phyloP scores from a whole-genome alignment of 2,113 vertebrate genomes.

The Numida meleagris region DNA sequence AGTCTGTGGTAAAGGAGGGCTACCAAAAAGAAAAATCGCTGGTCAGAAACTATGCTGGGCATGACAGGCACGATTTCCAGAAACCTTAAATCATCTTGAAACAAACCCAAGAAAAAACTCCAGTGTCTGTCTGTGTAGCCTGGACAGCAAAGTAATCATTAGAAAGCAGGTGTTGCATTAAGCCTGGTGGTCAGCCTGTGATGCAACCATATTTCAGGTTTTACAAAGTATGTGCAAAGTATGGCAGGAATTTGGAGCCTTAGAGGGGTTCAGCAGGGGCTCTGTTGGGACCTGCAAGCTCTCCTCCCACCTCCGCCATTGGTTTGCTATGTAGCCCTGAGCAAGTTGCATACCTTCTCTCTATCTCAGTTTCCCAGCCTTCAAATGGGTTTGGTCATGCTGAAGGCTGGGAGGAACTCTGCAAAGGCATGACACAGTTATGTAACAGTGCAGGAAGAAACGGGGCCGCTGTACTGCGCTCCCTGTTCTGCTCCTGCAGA shows the following conservation, averaged over 20 bases:
- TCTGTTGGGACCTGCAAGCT: slow-evolving; percentile 25
- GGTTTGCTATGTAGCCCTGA: slow-evolving; percentile 13
- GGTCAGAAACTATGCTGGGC: background rate
- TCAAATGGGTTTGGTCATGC: background rate
- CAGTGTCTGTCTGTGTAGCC: background rate
- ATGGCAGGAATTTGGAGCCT: slow-evolving; percentile 49
- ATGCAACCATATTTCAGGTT: slow-evolving; percentile 35
- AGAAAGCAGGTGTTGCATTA: background rate
- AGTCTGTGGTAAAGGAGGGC: slow-evolving; percentile 35
- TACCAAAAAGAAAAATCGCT: slow-evolving; percentile 25
- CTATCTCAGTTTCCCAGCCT: background rate
- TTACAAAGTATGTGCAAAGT: background rate
- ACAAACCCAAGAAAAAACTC: background rate
- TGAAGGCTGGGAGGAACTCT: background rate
- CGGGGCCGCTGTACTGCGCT: background rate
- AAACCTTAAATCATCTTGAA: background rate
- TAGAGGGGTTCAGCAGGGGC: background rate
- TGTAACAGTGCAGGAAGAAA: background rate
- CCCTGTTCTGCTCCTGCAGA: background rate
- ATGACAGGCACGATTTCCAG: background rate
- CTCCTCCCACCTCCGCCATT: background rate
- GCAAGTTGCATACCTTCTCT: slow-evolving; percentile 31
- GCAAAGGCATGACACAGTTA: background rate
- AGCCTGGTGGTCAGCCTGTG: background rate
- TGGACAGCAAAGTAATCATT: fast-evolving